phyloP scores from a whole-genome alignment of 2,797 vertebrate species.

The Acrossocheilus fasciatus region DNA sequence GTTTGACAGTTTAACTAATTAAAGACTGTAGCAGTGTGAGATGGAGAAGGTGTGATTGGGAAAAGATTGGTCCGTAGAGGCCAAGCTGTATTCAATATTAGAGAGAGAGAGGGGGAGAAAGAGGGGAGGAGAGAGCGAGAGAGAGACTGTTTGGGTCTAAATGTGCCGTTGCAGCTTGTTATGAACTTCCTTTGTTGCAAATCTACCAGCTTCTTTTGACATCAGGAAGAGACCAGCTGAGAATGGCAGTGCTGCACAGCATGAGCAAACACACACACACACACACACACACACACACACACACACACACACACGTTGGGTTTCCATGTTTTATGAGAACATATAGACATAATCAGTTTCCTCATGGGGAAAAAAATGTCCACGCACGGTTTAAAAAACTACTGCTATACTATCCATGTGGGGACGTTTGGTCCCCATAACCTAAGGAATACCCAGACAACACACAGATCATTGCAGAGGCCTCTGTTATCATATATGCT shows the following conservation, averaged over 20 bases:
- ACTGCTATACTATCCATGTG: background rate
- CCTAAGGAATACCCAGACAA: background rate
- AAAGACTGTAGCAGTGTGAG: slow-evolving; percentile 38
- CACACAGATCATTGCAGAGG: background rate
- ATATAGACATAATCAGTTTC: background rate
- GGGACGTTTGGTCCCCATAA: background rate
- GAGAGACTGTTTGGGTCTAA: slow-evolving; percentile 30
- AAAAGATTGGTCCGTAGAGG: slow-evolving; percentile 51
- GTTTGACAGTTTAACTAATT: slow-evolving; percentile 54
- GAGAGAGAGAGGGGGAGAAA: slow-evolving; percentile 8
- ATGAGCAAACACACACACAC: slow-evolving; percentile 49
- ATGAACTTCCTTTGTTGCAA: slow-evolving; percentile 66
- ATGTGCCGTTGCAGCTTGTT: slow-evolving; percentile 62
- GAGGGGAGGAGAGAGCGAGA: background rate
- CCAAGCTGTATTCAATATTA: slow-evolving; percentile 14
- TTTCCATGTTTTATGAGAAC: background rate
- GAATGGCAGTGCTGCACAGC: slow-evolving; percentile 55
- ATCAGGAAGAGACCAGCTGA: slow-evolving; percentile 61
- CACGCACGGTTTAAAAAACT: background rate
- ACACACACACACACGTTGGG: background rate
- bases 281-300: background rate
- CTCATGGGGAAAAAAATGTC: background rate
- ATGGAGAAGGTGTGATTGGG: slow-evolving; percentile 34
- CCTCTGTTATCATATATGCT: slow-evolving; percentile 21
- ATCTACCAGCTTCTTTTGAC: slow-evolving; percentile 66